These are phyloP conservation scores for Drosophila antonietae DNA, from an alignment of 2,888 invertebrate species.

Conservation along the genomic window DNA sequence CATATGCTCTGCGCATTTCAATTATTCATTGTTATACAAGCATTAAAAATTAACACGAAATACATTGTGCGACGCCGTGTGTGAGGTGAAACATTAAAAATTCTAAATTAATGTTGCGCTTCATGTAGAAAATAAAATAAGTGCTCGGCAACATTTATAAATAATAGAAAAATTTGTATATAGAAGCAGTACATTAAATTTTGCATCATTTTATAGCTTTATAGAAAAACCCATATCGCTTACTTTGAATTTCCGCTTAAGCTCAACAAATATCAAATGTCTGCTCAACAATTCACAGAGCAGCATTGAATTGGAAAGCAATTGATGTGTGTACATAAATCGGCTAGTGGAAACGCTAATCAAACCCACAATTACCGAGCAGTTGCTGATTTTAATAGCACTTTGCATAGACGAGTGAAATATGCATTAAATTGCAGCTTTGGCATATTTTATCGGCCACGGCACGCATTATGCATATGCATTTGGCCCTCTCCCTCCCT, in stretches of 20 bases:
- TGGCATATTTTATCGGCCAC: constrained; percentile 36
- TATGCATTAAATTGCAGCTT: constrained; percentile 31
- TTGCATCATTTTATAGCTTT: no score
- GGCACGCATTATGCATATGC: constrained; percentile 5
- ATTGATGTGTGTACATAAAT: constrained; percentile 56
- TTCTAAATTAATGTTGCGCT: not conserved
- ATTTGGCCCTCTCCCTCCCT: not conserved
- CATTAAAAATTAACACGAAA: not conserved
- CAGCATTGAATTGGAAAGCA: constrained; percentile 34
- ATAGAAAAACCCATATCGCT: no score
- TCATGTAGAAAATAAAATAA: not conserved
- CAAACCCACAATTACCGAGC: constrained; percentile 46
- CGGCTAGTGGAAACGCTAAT: constrained; percentile 56
- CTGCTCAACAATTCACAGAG: constrained; percentile 31
- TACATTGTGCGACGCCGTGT: not conserved
- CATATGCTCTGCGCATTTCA: not conserved
- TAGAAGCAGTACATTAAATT: not conserved
- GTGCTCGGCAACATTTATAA: not conserved
- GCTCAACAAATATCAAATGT: constrained; percentile 1
- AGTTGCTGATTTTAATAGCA: constrained; percentile 52
- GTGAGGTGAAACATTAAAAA: not conserved
- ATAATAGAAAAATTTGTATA: no score
- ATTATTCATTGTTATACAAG: not conserved
- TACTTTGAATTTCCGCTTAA: not conserved
- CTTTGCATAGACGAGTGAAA: constrained; percentile 22